These are phyloP conservation scores for Hemithea aestivaria DNA, from an alignment of 2,888 invertebrate species.

Conservation along the genomic window DNA sequence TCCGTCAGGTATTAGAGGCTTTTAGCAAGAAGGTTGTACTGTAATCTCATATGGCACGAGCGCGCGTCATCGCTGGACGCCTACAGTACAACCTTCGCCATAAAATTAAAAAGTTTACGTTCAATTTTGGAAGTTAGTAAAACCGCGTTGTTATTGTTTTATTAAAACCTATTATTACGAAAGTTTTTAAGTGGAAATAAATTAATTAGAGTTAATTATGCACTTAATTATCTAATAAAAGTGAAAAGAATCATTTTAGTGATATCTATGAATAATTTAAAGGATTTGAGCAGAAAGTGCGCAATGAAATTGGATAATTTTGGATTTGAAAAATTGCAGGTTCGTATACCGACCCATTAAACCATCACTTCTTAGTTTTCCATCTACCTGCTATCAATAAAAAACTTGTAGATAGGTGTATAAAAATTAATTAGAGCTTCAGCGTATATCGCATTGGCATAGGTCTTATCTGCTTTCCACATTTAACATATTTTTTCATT, in stretches of 20 bases:
- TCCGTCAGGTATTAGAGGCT: slow-evolving; percentile 46
- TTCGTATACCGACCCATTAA: slow-evolving; percentile 25
- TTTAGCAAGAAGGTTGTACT: slow-evolving; percentile 44
- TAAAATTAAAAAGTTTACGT: slow-evolving; percentile 24
- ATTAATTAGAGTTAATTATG: not conserved
- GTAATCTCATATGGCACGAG: slow-evolving; percentile 60
- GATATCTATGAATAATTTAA: slow-evolving; percentile 28
- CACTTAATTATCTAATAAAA: slow-evolving; percentile 2
- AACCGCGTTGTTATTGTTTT: slow-evolving; percentile 4
- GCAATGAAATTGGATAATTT: slow-evolving; percentile 73
- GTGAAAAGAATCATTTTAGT: slow-evolving; percentile 10
- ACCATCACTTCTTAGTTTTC: not conserved
- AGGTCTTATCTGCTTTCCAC: no score
- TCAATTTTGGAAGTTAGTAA: slow-evolving; percentile 10
- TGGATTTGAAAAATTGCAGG: slow-evolving; percentile 73
- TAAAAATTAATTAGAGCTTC: no score
- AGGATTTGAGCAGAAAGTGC: slow-evolving; percentile 11
- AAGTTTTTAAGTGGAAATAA: not conserved
- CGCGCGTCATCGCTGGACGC: slow-evolving; percentile 62
- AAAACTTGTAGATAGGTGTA: no score
- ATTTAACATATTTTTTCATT: no score
- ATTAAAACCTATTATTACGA: no score
- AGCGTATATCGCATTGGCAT: no score
- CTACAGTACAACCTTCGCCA: slow-evolving; percentile 46
- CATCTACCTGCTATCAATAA: no score